phyloP scores from a whole-genome alignment of 37 sponge, comb jelly and placozoan genomes.

The Hexactinellida sp. region DNA sequence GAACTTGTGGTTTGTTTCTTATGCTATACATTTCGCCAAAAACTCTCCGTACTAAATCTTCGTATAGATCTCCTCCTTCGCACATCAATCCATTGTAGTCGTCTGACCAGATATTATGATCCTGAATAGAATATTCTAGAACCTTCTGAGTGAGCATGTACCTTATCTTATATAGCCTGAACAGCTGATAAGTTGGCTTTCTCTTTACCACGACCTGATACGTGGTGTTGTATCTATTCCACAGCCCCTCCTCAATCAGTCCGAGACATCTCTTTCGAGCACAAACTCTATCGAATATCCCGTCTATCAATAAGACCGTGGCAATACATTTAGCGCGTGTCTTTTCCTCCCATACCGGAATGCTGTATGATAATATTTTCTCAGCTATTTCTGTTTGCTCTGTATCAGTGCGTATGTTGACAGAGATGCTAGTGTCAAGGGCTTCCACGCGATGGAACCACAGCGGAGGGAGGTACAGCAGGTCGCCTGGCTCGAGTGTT shows the following conservation, averaged over 20 bases:
- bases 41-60: neutral
- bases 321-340: neutral
- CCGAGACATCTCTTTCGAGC: neutral
- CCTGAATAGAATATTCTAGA: neutral
- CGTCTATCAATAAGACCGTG: neutral
- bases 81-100: neutral
- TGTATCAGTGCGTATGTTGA: conserved; percentile 61
- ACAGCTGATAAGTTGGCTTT: neutral
- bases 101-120: neutral
- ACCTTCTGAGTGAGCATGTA: neutral
- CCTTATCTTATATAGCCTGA: neutral
- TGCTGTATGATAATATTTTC: neutral
- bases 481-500: conserved; percentile 51
- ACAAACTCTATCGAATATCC: neutral
- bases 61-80: neutral
- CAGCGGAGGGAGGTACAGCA: conserved; percentile 62
- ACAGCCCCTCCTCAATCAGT: neutral
- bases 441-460: conserved; percentile 72
- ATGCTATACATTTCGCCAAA: neutral
- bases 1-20: neutral
- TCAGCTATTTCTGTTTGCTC: neutral
- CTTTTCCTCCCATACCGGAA: neutral
- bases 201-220: neutral
- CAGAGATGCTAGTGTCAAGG: conserved; percentile 48
- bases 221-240: neutral